Conservation (phyloP, 2,113 vertebrate genomes). For the Lepidiolamprologus cunningtoni region DNA sequence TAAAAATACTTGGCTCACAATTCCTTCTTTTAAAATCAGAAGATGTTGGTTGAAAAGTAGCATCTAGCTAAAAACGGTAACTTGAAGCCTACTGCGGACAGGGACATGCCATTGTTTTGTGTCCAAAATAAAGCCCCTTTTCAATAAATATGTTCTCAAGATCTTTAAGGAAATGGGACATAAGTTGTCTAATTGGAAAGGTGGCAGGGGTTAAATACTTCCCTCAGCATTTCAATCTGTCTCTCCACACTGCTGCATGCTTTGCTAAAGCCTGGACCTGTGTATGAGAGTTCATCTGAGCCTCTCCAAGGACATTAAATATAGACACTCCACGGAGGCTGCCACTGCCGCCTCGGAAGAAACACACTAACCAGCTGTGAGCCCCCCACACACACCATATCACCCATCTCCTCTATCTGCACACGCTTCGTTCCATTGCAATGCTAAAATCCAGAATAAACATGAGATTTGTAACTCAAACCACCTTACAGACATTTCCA, state of each 20-base stretch:
- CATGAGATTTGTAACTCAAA: background rate
- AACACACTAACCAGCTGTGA: constrained; percentile 70
- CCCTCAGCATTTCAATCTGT: constrained; percentile 62
- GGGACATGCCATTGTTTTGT: background rate
- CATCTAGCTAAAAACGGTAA: background rate
- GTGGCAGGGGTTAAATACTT: constrained; percentile 60
- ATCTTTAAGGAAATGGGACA: constrained; percentile 45
- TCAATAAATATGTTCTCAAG: constrained; percentile 27
- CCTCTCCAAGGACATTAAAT: constrained; percentile 29
- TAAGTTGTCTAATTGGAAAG: constrained; percentile 48
- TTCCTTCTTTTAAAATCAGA: background rate
- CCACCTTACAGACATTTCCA: background rate
- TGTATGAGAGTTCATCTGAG: constrained; percentile 10
- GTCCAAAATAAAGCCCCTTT: background rate
- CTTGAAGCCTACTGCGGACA: background rate
- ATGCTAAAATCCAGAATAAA: background rate
- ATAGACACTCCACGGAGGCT: constrained; percentile 14
- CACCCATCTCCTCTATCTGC: background rate
- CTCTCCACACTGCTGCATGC: constrained; percentile 39
- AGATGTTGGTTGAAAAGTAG: background rate
- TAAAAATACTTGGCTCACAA: background rate
- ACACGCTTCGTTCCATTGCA: background rate
- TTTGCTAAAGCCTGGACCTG: constrained; percentile 6
- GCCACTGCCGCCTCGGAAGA: background rate
- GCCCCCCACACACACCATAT: constrained; percentile 13